These are phyloP conservation scores for Rhynchophorus ferrugineus DNA, from an alignment of 1,140 invertebrate species.

Conservation along the genomic window DNA sequence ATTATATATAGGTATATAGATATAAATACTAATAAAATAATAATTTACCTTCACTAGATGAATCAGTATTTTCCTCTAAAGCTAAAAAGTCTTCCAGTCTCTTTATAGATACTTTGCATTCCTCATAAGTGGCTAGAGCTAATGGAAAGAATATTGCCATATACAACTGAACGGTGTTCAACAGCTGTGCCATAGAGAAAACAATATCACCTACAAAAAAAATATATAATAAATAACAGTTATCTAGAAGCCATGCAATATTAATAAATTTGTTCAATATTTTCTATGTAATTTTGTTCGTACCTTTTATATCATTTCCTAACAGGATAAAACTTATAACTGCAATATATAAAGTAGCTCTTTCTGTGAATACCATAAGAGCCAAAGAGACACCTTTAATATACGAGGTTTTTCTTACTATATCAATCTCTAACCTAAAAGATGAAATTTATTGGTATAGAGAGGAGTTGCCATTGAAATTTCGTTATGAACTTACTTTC, in stretches of 20 bases:
- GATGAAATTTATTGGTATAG: conserved; percentile 19
- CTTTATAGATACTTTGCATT: conserved; percentile 56
- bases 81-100: conserved; percentile 53
- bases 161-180: conserved; percentile 62
- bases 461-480: too few relatives aligned
- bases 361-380: conserved; percentile 58
- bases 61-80: conserved; percentile 45
- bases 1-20: too few relatives aligned
- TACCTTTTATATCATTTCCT: conserved; percentile 50
- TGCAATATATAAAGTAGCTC: conserved; percentile 63
- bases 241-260: too few relatives aligned
- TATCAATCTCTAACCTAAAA: conserved; percentile 56
- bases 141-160: conserved; percentile 65
- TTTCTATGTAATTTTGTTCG: too few relatives aligned
- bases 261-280: too few relatives aligned
- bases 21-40: background rate
- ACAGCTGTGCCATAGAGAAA: conserved; percentile 66
- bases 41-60: conserved; percentile 2
- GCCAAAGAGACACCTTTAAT: conserved; percentile 63
- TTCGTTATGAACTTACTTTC: conserved; percentile 41
- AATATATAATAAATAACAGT: background rate
- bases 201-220: conserved; percentile 49
- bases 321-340: conserved; percentile 59
- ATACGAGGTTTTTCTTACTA: conserved; percentile 60
- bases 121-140: conserved; percentile 36